A percentile compares a stretch with the other conserved stretches of the same genome.
Evolutionary conservation across 2,797 vertebrate genomes (phyloP).

Genomic region (Tenualosa ilisha): DNA sequence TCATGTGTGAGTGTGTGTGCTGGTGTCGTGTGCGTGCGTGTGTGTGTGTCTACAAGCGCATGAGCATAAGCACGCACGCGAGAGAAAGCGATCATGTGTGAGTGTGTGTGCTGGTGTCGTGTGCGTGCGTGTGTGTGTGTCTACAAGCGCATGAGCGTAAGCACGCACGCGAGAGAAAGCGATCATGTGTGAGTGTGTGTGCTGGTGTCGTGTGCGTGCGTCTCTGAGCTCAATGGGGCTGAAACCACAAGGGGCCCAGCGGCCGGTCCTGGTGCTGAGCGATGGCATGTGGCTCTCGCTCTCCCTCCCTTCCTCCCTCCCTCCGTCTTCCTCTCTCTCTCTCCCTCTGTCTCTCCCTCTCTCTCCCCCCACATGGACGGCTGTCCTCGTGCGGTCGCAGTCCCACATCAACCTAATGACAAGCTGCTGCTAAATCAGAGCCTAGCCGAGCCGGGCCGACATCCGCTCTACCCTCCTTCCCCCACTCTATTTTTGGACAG

Average conservation of each 20-base stretch:
- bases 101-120: background rate
- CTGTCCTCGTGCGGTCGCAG: slow-evolving; percentile 58
- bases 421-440: slow-evolving; percentile 67
- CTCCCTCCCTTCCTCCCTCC: background rate
- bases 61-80: background rate
- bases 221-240: slow-evolving; percentile 50
- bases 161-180: background rate
- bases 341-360: background rate
- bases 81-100: background rate
- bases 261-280: slow-evolving; percentile 12
- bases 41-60: background rate
- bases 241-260: slow-evolving; percentile 33
- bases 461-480: slow-evolving; percentile 54
- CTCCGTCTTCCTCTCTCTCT: background rate
- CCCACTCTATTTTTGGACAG: slow-evolving; percentile 49
- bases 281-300: slow-evolving; percentile 44
- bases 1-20: background rate
- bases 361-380: background rate
- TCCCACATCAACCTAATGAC: slow-evolving; percentile 71
- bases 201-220: slow-evolving; percentile 28
- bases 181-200: background rate
- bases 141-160: background rate
- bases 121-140: slow-evolving; percentile 28
- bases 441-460: slow-evolving; percentile 70
- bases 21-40: slow-evolving; percentile 28